Percentiles rank a stretch among this genome's conserved stretches.
phyloP scores from a whole-genome alignment of 2,113 vertebrate genomes.

The Prietella phreatophila region DNA sequence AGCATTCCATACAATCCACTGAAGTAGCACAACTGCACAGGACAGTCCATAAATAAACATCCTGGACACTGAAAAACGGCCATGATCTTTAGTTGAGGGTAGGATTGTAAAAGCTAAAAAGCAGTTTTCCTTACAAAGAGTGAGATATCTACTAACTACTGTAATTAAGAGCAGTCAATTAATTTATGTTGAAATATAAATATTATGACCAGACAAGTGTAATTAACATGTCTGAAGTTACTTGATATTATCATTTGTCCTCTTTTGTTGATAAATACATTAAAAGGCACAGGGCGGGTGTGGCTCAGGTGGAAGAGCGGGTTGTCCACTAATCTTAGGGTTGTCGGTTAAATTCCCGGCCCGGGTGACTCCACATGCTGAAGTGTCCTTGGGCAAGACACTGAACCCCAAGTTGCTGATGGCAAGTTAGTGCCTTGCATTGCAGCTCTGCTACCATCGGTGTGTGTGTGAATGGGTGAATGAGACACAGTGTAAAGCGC shows the following conservation, averaged over 20 bases:
- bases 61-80: slow-evolving; percentile 28
- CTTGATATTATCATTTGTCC: slow-evolving; percentile 13
- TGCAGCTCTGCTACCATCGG: no score
- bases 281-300: no score
- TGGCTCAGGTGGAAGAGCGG: no score
- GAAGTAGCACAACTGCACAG: slow-evolving; percentile 68
- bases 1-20: slow-evolving; percentile 73
- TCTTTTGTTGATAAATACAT: neutral
- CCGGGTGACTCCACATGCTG: no score
- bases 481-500: no score
- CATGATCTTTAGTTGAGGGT: slow-evolving; percentile 12
- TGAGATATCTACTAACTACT: slow-evolving; percentile 41
- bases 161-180: slow-evolving; percentile 53
- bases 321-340: no score
- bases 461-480: no score
- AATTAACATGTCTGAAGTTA: slow-evolving; percentile 43
- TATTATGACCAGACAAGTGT: slow-evolving; percentile 33
- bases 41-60: slow-evolving; percentile 70
- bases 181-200: slow-evolving; percentile 43
- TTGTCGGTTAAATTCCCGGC: no score
- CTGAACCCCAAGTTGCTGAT: no score
- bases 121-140: slow-evolving; percentile 49
- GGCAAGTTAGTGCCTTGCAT: no score
- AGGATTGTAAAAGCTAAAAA: slow-evolving; percentile 58
- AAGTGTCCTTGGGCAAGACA: no score